Conservation (phyloP, 2,888 invertebrate species). For the Pteria penguin region DNA sequence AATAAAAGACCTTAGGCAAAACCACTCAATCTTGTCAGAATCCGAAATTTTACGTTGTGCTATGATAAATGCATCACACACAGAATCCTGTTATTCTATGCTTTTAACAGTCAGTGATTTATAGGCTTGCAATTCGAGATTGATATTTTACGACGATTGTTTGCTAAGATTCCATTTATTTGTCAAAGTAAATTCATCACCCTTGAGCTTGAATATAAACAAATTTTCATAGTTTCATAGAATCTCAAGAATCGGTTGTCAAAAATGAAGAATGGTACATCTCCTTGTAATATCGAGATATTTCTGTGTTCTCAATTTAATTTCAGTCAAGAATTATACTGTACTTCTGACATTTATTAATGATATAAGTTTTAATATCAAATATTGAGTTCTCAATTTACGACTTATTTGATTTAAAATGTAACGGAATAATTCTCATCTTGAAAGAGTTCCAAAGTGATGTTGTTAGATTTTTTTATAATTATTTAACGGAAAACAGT, state of each 20-base stretch:
- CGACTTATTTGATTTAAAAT: no score
- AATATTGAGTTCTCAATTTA: no score
- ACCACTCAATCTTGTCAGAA: slow-evolving; percentile 38
- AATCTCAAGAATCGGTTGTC: slow-evolving; percentile 5
- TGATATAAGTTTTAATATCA: no score
- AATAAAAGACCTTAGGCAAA: slow-evolving; percentile 32
- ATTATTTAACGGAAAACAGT: no score
- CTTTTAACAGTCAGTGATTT: slow-evolving; percentile 35
- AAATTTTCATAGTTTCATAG: slow-evolving; percentile 25
- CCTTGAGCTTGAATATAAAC: slow-evolving; percentile 37
- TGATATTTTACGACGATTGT: slow-evolving; percentile 33
- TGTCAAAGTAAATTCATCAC: slow-evolving; percentile 38
- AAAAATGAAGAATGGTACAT: not conserved
- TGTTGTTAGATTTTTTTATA: no score
- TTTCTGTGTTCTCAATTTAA: no score
- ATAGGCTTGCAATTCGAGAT: slow-evolving; percentile 29
- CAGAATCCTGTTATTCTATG: slow-evolving; percentile 36
- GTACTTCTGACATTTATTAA: no score
- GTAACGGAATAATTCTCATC: no score
- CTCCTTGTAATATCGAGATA: not conserved
- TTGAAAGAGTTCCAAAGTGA: no score
- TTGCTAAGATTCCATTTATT: slow-evolving; percentile 38
- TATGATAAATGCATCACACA: slow-evolving; percentile 37
- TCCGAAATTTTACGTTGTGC: slow-evolving; percentile 32
- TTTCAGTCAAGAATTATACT: no score